phyloP scores from a whole-genome alignment of 2,888 invertebrate genomes.

The Leucophora obtusa region DNA sequence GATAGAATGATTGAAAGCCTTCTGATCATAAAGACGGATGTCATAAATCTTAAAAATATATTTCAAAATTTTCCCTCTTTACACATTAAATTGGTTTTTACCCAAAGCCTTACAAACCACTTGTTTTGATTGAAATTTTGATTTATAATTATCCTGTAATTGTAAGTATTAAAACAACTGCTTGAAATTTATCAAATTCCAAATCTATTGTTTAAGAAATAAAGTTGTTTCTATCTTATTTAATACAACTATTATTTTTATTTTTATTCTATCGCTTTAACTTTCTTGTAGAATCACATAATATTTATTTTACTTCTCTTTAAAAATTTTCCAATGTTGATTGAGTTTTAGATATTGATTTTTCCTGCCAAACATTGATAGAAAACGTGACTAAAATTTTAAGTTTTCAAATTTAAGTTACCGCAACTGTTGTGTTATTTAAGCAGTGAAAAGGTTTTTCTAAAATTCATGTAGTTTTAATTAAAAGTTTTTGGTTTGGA shows the following conservation, averaged over 20 bases:
- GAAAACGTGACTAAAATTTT: slow-evolving; percentile 60
- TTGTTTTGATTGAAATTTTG: slow-evolving; percentile 43
- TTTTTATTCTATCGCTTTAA: not conserved
- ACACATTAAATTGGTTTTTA: not conserved
- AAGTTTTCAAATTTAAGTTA: slow-evolving; percentile 48
- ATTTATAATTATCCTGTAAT: slow-evolving; percentile 49
- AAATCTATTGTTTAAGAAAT: not conserved
- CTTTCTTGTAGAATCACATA: not conserved
- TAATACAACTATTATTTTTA: not conserved
- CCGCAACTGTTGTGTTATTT: slow-evolving; percentile 35
- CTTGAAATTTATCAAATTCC: not conserved
- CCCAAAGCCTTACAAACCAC: slow-evolving; percentile 20
- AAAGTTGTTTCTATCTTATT: not conserved
- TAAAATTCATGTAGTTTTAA: slow-evolving; percentile 41
- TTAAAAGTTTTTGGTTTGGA: slow-evolving; percentile 44
- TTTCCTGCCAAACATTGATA: slow-evolving; percentile 47
- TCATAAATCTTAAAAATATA: slow-evolving; percentile 53
- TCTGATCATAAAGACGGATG: slow-evolving; percentile 57
- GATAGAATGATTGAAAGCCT: slow-evolving; percentile 58
- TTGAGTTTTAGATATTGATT: slow-evolving; percentile 59
- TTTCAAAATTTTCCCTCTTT: slow-evolving; percentile 22
- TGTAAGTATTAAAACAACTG: not conserved
- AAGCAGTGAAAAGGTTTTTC: slow-evolving; percentile 42
- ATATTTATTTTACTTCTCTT: not conserved
- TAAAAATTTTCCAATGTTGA: slow-evolving; percentile 32